Evolutionary conservation across 2,797 vertebrate species (phyloP).

Genomic region (Urocyon cinereoargenteus): DNA sequence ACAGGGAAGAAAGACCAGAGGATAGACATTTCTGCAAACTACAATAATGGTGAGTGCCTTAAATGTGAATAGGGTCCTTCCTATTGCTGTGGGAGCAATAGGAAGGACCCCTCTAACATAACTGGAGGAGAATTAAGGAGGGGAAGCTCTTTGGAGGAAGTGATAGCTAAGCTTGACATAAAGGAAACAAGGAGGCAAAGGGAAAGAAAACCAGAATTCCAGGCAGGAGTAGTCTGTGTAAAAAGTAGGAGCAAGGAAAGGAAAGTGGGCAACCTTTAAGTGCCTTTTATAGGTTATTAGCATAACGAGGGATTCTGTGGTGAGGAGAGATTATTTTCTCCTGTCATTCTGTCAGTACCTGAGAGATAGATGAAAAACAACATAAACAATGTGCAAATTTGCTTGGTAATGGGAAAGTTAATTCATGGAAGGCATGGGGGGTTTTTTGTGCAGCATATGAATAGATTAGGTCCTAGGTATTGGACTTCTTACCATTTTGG

Average conservation of each 20-base stretch:
- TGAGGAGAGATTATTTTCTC: not conserved
- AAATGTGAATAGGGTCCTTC: not conserved
- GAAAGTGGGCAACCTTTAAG: not conserved
- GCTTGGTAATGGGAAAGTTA: not conserved
- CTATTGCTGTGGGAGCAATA: not conserved
- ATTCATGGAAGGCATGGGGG: not conserved
- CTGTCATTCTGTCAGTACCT: not conserved
- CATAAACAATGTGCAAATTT: not conserved
- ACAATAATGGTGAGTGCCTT: not conserved
- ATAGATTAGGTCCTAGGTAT: not conserved
- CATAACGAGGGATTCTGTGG: not conserved
- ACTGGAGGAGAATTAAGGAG: not conserved
- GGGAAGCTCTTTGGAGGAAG: not conserved
- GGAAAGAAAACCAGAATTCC: not conserved
- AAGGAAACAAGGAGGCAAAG: not conserved
- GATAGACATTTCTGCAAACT: not conserved
- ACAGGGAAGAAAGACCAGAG: not conserved
- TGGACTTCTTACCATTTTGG: not conserved
- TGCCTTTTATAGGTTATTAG: not conserved
- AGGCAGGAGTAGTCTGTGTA: not conserved
- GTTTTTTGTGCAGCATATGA: not conserved
- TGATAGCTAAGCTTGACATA: not conserved
- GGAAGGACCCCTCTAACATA: not conserved
- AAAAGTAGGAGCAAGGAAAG: not conserved
- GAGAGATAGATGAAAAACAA: not conserved